Percentiles rank a stretch among this genome's conserved stretches.
Evolutionary conservation across 2,797 vertebrate genomes (phyloP).

Genomic region (Tangara arthus): DNA sequence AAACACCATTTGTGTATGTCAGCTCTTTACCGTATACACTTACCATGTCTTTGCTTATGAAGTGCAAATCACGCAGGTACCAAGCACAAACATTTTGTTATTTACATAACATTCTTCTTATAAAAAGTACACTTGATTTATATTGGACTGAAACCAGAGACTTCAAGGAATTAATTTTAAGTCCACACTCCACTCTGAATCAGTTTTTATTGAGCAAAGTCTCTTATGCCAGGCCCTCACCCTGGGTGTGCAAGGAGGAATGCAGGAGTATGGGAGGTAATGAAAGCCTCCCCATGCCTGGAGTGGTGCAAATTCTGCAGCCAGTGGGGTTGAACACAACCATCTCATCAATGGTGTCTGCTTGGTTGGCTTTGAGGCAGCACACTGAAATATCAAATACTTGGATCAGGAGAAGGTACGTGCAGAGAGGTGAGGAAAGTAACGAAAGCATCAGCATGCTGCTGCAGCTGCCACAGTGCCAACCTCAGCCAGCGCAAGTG

Average conservation of each 20-base stretch:
- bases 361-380: neutral
- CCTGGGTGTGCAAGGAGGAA: neutral
- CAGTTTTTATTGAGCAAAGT: neutral
- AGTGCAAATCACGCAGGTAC: neutral
- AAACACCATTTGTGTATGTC: neutral
- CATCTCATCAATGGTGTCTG: neutral
- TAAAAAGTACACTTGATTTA: neutral
- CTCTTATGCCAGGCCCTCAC: neutral
- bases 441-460: neutral
- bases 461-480: neutral
- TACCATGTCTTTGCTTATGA: neutral
- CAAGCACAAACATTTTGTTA: neutral
- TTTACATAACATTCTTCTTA: neutral
- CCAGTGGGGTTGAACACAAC: neutral
- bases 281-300: neutral
- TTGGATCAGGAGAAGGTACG: rapidly evolving
- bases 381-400: neutral
- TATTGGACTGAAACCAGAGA: neutral
- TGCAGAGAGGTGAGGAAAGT: neutral
- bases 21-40: neutral
- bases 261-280: neutral
- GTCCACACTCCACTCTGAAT: neutral
- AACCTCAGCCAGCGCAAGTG: neutral
- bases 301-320: neutral
- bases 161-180: neutral